A percentile compares a stretch with the other conserved stretches of the same genome.
Evolutionary conservation across 2,113 vertebrate species (phyloP).

Genomic region (Monarcha castaneiventris): DNA sequence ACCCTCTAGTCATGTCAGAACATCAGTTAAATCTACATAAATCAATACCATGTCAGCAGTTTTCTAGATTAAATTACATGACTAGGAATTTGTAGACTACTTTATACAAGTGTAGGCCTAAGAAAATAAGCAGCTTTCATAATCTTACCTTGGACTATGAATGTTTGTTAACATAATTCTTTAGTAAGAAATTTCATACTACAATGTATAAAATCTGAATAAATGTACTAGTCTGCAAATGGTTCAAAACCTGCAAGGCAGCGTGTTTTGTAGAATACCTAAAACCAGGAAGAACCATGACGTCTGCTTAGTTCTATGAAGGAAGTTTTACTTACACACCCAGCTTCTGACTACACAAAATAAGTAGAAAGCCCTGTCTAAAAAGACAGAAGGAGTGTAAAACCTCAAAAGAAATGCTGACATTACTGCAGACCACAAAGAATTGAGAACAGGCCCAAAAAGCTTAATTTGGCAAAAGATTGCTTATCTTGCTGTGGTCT

Average conservation of each 20-base stretch:
- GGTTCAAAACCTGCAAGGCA: not conserved
- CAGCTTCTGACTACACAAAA: not conserved
- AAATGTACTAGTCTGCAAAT: not conserved
- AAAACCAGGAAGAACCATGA: not conserved
- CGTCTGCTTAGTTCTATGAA: not conserved
- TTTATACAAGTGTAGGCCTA: not conserved
- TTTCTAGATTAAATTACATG: conserved; percentile 28
- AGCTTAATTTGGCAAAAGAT: not conserved
- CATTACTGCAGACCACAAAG: not conserved
- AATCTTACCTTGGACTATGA: not conserved
- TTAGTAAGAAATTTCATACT: not conserved
- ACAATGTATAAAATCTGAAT: not conserved
- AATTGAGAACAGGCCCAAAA: not conserved
- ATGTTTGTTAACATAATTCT: not conserved
- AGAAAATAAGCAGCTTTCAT: not conserved
- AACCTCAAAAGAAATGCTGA: not conserved
- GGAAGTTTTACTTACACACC: not conserved
- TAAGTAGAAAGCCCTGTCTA: not conserved
- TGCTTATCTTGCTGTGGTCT: not conserved
- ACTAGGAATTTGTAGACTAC: not conserved
- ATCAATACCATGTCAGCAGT: conserved; percentile 50
- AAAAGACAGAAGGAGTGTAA: not conserved
- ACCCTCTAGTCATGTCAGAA: conserved; percentile 34
- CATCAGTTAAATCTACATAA: conserved; percentile 42
- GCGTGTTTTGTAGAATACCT: not conserved